These are phyloP conservation scores for Dasyurus viverrinus DNA, from an alignment of 2,113 vertebrate genomes.

Conservation along the genomic window DNA sequence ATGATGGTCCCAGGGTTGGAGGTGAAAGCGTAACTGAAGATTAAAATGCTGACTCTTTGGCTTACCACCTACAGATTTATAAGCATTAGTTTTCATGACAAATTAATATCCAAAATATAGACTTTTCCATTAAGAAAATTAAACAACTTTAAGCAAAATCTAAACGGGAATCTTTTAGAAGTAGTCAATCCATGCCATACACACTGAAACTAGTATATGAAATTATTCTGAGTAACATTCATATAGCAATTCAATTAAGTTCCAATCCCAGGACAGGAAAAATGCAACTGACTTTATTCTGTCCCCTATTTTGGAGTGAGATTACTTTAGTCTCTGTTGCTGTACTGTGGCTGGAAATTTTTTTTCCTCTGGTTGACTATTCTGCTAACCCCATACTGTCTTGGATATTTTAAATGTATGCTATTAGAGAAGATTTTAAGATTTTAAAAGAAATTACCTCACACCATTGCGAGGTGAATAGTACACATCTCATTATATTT, in stretches of 20 bases:
- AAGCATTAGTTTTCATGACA: not conserved
- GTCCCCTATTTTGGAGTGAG: not conserved
- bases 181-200: not conserved
- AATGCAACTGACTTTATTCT: not conserved
- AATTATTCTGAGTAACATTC: not conserved
- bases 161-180: not conserved
- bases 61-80: not conserved
- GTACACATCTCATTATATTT: not conserved
- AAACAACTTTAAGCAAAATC: not conserved
- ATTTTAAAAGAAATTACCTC: not conserved
- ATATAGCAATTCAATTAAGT: not conserved
- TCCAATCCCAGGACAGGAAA: not conserved
- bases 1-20: not conserved
- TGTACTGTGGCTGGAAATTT: not conserved
- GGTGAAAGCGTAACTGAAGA: not conserved
- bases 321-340: not conserved
- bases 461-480: not conserved
- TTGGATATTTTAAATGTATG: not conserved
- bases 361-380: not conserved
- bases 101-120: not conserved
- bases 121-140: not conserved
- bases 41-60: not conserved
- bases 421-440: not conserved
- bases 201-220: not conserved
- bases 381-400: not conserved